Evolutionary conservation across 2,797 vertebrate genomes (phyloP), one percentile per base, ranked within the genome.

Genomic region (Borostomias antarcticus): DNA sequence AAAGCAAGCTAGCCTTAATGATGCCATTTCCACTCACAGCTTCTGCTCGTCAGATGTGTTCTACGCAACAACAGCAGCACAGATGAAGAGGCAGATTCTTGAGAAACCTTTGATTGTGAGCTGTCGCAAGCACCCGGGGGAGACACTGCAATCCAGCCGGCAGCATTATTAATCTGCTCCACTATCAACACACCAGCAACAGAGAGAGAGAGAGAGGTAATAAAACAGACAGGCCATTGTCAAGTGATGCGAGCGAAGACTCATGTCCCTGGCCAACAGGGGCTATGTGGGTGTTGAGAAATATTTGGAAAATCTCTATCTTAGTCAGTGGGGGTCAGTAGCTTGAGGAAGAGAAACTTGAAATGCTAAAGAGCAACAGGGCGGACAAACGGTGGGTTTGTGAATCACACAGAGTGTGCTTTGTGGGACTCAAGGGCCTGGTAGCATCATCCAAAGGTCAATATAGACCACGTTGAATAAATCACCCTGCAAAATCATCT

Each of bases 261-360:
- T 13, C 74, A 77, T 70, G 76, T 74, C 68, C 63, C 73, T 32
- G 69, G 80, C 81, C 58, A 28, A 69, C 30, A 65, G 77, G 76
- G 81, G 73, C 68, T 74, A 63, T 7, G 89, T 91, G 90, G 90
- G 89, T 75, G 87, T 83, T 37, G 80, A 66, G 82, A 89, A 89
- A 80, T 84, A 89, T 92, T 88, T 85, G 58, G 81, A 90, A 85
- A 87, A 91, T 90, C 86, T 89, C 79, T 79, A 74, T 57, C 64
- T 81, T 73, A 77, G 82, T 78, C 82, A 78, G 80, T 30, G 45
- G 72, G 65, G 75, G 40, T 79, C 73, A 74, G 76, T 75, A 3
- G 73, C 74, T 73, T 1, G 53, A 71, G 81, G 73, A 84, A 79
- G 77, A 83, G 56, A 68, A 84, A 81, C 65, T 13, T 15, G 4